Evolutionary conservation across 1,140 invertebrate species (phyloP), one percentile per base, ranked within the genome.

Genomic region (Phthorimaea operculella): DNA sequence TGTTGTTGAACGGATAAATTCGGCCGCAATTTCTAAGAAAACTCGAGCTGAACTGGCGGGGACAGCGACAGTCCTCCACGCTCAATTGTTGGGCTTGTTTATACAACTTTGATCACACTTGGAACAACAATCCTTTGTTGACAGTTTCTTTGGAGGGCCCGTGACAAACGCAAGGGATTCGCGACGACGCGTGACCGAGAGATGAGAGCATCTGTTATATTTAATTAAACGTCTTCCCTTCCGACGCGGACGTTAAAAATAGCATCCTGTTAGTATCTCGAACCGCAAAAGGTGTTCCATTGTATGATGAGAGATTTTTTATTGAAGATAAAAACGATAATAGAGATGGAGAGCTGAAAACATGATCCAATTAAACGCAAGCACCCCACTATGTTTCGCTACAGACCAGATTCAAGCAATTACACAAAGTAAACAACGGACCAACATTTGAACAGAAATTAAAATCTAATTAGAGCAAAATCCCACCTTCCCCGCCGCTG

Each of bases 121-220:
- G 77, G 62, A 76, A 79, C 67, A 79, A 79, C 75, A 79, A 72
- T 66, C 64, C 70, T 74, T 74, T 78, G 76, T 80, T 70, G 68
- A 70, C 69, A 71, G 68, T 70, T 74, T 76, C 77, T 80, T 79
- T 80, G 72, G 70, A 73, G 62, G 47, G 51, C 44, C 68, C 66
- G 68, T 70, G 69, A 73, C 74, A 61, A 68, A 64, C 66, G 79
- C 77, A 78, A 79, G 79, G 76, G 72, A 76, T 72, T 76, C 64
- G 65, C 67, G 59, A 49, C 66, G 62, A 70, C 55, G 56, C 72
- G 60, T 71, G 69, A 59, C 68, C 73, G 70, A 56, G 62, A 62
- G 61, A 74, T 67, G 62, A 60, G 67, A 59, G 67, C 72, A 74
- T 73, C 72, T 72, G 66, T 69, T 72, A 66, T 62, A 66, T 66